Evolutionary conservation across 2,888 invertebrate genomes (phyloP).

Genomic region (Acholoe squamosa): DNA sequence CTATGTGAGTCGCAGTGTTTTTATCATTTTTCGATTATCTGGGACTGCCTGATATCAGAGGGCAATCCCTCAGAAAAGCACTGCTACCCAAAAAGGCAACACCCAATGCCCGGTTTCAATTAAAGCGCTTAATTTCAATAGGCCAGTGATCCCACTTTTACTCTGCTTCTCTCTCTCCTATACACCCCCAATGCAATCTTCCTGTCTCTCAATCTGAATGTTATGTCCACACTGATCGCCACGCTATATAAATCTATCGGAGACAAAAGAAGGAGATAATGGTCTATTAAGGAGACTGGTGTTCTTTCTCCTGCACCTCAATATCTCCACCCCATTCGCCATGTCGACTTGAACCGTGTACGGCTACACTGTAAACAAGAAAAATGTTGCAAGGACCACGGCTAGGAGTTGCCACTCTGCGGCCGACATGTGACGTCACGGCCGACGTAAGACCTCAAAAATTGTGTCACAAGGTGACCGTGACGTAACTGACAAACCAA

Average conservation of each 20-base stretch:
- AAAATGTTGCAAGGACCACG: no score
- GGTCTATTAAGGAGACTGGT: neutral
- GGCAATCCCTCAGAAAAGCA: neutral
- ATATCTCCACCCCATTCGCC: neutral
- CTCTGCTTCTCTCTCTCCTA: neutral
- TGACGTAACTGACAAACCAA: no score
- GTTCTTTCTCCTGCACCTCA: neutral
- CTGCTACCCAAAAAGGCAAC: neutral
- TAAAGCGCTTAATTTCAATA: neutral
- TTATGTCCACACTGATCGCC: neutral
- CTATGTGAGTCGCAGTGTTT: neutral
- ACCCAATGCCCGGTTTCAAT: slow-evolving; percentile 32
- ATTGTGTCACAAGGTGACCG: no score
- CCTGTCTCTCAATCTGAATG: neutral
- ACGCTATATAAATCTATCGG: neutral
- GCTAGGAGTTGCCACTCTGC: no score
- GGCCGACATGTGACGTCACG: no score
- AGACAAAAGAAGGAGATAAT: neutral
- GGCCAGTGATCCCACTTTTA: slow-evolving; percentile 1
- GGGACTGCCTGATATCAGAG: neutral
- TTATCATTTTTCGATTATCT: slow-evolving; percentile 28
- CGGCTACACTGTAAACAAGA: no score
- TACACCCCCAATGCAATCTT: neutral
- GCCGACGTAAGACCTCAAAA: no score
- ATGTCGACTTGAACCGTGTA: no score